Evolutionary conservation across 2,888 invertebrate species (phyloP), one percentile per base, ranked within the genome.

Genomic region (Drosophila siamana): DNA sequence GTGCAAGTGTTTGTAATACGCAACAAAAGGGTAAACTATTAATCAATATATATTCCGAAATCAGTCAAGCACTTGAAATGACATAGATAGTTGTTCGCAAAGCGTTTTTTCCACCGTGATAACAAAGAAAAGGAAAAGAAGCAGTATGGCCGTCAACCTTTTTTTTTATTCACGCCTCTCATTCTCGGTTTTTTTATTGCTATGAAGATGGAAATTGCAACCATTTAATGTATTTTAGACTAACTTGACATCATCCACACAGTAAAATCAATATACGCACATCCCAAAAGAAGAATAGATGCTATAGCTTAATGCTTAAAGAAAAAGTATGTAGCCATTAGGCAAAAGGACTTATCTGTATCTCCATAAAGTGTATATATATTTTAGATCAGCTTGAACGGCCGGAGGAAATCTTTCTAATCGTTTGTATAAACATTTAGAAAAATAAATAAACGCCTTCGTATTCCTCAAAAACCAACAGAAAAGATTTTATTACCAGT

Each of bases 1-100:
- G 38, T 40, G 38, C 5, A 47, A 57, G 38, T 47, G 55, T 28
- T 26, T 33, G 26, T 63, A 48, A 43, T 8, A 36, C 36, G 44
- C 30, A 59, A 52, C 33, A 46, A 11, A 4, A 33, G 13, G 30
- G 22, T 44, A 33, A 44, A 28, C 41, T 19, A 54, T 54, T 44
- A 55, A 44, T 15, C 16, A 33, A 44, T 11, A 15, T 15, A 22
- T 15, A 44, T 24, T 33, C 24, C 22, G 9, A n/a, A 43, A 28
- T 19, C 8, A 28, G 5, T 7, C n/a, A 19, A 9, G 13, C 28
- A 13, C 13, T 3, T 15, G 24, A 33, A 55, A 4, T n/a, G 3
- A 28, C 5, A 33, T 4, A n/a, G n/a, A 5, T 33, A n/a, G 4
- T 15, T 24, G 6, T 3, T 7, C n/a, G 13, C 2, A 33, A 44